Evolutionary conservation across 2,888 invertebrate species (phyloP), one percentile per base, ranked within the genome.

Genomic region (Drosophila merina): DNA sequence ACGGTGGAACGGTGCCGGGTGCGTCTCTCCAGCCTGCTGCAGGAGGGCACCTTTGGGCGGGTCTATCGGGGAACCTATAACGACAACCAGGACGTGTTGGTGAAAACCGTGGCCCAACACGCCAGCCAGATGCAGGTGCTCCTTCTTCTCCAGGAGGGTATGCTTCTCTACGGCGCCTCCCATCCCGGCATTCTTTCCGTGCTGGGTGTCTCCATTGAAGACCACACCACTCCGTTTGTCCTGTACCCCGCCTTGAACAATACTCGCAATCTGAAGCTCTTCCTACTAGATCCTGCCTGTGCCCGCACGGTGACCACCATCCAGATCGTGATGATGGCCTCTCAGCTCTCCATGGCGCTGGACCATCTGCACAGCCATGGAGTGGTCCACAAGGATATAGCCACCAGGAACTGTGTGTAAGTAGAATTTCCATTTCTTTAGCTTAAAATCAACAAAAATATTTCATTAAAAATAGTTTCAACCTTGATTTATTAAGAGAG

Each of bases 91-190:
- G 95, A 96, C 88, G 96, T 97, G 45, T 92, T 96, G 74, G 95
- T 97, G 51, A 98, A 98, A 92, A 97, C 97, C 57, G 96, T 97
- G 44, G 97, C 97, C 57, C 97, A 97, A 91, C 96, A 97, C 91
- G 97, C 96, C 74, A 97, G 96, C 84, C 96, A 95, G 93, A 94
- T 96, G 71, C 97, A 98, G 93, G 96, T 97, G 50, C 96, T 97
- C 2, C 93, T 97, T 93, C 95, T 93, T 95, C 96, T 97, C 90
- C 94, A 94, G 92, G 93, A 94, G 91, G 94, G 94, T 50, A 94
- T 94, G 91, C 93, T 93, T 91, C 91, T 94, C 45, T 94, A 94
- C 77, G 94, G 94, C 0, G 92, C 94, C 26, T 93, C 93, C 26
- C 94, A 94, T 86, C 94, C 97, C 57, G 93, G 96, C 75, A 94